A percentile compares a stretch with the other conserved stretches of the same genome.
Conservation (phyloP, 2,113 vertebrate genomes). For the Gopherus evgoodei region DNA sequence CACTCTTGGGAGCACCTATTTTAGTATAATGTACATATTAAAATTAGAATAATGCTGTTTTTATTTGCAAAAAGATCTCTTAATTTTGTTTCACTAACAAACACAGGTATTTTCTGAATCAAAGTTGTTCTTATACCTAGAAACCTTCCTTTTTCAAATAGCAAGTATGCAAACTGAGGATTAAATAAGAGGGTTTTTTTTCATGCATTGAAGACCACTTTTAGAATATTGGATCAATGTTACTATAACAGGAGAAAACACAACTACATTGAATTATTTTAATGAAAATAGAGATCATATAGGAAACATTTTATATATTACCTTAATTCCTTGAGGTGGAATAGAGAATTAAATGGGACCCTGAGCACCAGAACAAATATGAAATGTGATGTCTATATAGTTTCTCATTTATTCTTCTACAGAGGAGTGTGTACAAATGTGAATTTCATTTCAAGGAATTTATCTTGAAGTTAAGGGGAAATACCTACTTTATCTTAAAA, state of each 20-base stretch:
- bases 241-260: background rate
- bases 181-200: background rate
- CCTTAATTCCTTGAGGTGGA: background rate
- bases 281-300: background rate
- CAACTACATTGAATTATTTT: background rate
- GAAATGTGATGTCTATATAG: background rate
- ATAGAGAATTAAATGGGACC: background rate
- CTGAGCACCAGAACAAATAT: background rate
- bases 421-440: background rate
- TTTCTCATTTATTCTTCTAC: background rate
- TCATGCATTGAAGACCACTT: background rate
- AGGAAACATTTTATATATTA: background rate
- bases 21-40: background rate
- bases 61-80: background rate
- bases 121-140: background rate
- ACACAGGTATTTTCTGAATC: background rate
- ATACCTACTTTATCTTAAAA: background rate
- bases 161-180: background rate
- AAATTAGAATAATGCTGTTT: background rate
- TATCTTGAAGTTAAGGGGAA: background rate
- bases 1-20: background rate
- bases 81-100: background rate
- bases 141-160: slow-evolving; percentile 38
- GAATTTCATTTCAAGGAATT: background rate
- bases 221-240: background rate